Evolutionary conservation across 2,888 invertebrate species (phyloP).

Genomic region (Synanthedon formicaeformis): DNA sequence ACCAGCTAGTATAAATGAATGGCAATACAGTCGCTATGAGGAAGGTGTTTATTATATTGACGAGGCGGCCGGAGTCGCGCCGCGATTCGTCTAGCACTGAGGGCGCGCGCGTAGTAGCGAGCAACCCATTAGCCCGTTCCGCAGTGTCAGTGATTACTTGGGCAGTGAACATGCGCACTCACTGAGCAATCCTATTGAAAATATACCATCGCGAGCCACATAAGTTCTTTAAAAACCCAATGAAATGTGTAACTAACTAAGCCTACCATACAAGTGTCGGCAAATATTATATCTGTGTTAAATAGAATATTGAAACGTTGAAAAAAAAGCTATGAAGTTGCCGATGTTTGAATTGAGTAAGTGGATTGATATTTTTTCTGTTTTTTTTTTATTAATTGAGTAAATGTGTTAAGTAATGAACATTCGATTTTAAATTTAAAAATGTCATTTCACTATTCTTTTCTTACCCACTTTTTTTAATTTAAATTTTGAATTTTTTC

Average conservation of each 20-base stretch:
- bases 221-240: slow-evolving; percentile 1
- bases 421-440: no score
- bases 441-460: no score
- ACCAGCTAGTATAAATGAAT: slow-evolving; percentile 10
- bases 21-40: slow-evolving; percentile 19
- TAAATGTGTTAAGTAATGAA: no score
- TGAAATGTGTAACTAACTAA: background rate
- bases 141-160: slow-evolving; percentile 24
- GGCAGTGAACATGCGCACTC: slow-evolving; percentile 41
- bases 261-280: no score
- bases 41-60: slow-evolving; percentile 7
- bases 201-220: slow-evolving; percentile 16
- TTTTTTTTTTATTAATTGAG: no score
- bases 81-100: slow-evolving; percentile 1
- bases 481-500: no score
- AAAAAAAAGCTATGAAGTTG: slow-evolving; percentile 34
- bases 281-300: no score
- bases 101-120: slow-evolving; percentile 9
- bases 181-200: slow-evolving; percentile 21
- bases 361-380: slow-evolving; percentile 11
- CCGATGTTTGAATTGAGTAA: slow-evolving; percentile 51
- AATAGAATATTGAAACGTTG: no score
- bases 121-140: slow-evolving; percentile 8
- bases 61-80: slow-evolving; percentile 8
- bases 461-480: no score